Evolutionary conservation across 2,113 vertebrate genomes (phyloP), one percentile per base, ranked within the genome.

Genomic region (Nesogale talazaci): DNA sequence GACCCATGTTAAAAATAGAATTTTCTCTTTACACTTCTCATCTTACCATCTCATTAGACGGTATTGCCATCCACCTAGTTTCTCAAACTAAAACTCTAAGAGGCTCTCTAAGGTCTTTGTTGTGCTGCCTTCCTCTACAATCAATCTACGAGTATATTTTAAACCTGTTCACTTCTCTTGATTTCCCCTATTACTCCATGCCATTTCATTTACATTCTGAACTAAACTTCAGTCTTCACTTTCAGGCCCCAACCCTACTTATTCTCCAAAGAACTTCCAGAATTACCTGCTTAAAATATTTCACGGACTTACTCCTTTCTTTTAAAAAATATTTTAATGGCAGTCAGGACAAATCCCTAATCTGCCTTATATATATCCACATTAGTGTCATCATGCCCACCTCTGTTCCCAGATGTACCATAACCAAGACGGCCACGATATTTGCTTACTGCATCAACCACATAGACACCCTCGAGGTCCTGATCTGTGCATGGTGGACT

Each of bases 261-360:
- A 1, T 79, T 74, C 61, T 46, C 12, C 22, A 81, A 12, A 67
- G 31, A 72, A 7, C 16, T 40, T 36, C 52, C 59, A 77, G 82
- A 82, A 17, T 34, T n/a, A 92, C 77, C 40, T 89, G 72, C 75
- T 34, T 27, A 79, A 91, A 61, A 46, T 34, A 79, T n/a, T n/a
- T n/a, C n/a, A n/a, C n/a, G n/a, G n/a, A n/a, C n/a, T n/a, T n/a
- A n/a, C n/a, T n/a, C n/a, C n/a, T n/a, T n/a, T n/a, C n/a, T n/a
- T n/a, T n/a, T n/a, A n/a, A n/a, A n/a, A n/a, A n/a, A n/a, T n/a
- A n/a, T n/a, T n/a, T 19, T 36, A 65, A 27, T 82, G 61, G 10
- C 27, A 46, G 12, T 46, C 11, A 85, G 69, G 84, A 77, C 52
- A 81, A 85, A 88, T 29, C 86, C 7, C 42, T 42, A 76, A 23